Evolutionary conservation across 2,888 invertebrate species (phyloP).

Genomic region (Ophion ventricosus): DNA sequence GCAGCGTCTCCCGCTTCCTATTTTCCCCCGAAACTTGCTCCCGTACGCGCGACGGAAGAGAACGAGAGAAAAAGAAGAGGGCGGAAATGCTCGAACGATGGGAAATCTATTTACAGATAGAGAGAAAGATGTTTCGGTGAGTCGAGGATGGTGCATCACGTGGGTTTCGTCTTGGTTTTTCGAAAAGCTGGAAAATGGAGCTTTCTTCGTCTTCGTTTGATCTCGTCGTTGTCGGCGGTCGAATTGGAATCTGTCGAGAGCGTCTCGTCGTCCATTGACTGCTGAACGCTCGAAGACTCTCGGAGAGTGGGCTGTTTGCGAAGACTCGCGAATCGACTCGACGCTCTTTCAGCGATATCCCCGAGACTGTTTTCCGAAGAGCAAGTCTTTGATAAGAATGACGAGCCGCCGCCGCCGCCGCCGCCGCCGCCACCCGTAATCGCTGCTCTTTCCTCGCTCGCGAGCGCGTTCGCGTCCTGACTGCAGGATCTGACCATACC

Average conservation of each 20-base stretch:
- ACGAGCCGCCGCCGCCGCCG: conserved; percentile 63
- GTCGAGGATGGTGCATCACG: conserved; percentile 74
- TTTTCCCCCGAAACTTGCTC: too few species aligned
- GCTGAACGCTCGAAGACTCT: conserved; percentile 74
- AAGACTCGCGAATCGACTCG: conserved; percentile 57
- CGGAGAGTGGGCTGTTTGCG: conserved; percentile 64
- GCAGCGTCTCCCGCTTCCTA: too few species aligned
- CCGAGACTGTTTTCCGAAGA: conserved; percentile 84
- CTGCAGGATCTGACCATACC: conserved; percentile 84
- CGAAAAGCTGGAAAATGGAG: conserved; percentile 87
- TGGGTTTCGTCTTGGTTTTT: conserved; percentile 84
- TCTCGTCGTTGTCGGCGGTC: conserved; percentile 86
- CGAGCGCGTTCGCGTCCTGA: conserved; percentile 83
- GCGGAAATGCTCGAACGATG: not conserved
- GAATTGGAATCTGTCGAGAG: conserved; percentile 89
- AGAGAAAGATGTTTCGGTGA: not conserved
- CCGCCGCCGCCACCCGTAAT: conserved; percentile 77
- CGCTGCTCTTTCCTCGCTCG: conserved; percentile 67
- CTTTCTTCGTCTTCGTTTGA: conserved; percentile 86
- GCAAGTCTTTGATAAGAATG: conserved; percentile 83
- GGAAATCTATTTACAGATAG: conserved; percentile 1
- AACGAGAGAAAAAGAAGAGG: not conserved
- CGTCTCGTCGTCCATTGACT: conserved; percentile 86
- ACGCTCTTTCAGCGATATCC: conserved; percentile 72
- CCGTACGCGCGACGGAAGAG: not conserved